Evolutionary conservation across 1,140 invertebrate species (phyloP).

Genomic region (Nilaparvata lugens): DNA sequence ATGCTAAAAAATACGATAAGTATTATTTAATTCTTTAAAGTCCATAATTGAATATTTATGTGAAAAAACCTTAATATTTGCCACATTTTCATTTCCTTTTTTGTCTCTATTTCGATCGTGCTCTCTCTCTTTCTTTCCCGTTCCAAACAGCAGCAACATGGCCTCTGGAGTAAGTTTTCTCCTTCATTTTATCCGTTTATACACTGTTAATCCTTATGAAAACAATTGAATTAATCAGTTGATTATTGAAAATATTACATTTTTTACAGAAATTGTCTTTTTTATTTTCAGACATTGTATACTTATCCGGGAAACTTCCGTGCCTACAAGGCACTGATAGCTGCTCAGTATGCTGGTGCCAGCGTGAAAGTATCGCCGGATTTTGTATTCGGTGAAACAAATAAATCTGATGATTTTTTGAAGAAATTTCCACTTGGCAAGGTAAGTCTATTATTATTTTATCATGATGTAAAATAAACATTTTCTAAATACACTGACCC

Average conservation of each 20-base stretch:
- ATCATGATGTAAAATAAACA: no score
- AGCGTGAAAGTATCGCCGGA: conserved; percentile 73
- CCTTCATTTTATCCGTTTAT: neutral
- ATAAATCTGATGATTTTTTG: conserved; percentile 75
- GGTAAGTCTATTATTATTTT: conserved; percentile 45
- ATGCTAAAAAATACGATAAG: no score
- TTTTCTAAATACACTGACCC: no score
- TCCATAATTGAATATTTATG: no score
- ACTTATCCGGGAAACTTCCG: conserved; percentile 94
- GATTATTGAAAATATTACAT: neutral
- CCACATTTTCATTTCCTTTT: no score
- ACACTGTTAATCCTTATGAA: neutral
- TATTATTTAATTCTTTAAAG: no score
- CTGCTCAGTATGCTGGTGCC: conserved; percentile 86
- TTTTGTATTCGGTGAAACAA: conserved; percentile 91
- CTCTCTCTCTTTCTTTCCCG: neutral
- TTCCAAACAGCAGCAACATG: conserved; percentile 18
- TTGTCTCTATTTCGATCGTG: no score
- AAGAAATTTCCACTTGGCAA: conserved; percentile 93
- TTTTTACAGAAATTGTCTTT: neutral
- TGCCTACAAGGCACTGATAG: conserved; percentile 86
- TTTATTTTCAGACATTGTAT: conserved; percentile 60
- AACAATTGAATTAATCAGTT: neutral
- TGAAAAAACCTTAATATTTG: no score
- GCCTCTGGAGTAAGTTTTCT: conserved; percentile 24